These are phyloP conservation scores for Oscheius sp. DNA, from an alignment of 2,888 invertebrate species.

Conservation along the genomic window DNA sequence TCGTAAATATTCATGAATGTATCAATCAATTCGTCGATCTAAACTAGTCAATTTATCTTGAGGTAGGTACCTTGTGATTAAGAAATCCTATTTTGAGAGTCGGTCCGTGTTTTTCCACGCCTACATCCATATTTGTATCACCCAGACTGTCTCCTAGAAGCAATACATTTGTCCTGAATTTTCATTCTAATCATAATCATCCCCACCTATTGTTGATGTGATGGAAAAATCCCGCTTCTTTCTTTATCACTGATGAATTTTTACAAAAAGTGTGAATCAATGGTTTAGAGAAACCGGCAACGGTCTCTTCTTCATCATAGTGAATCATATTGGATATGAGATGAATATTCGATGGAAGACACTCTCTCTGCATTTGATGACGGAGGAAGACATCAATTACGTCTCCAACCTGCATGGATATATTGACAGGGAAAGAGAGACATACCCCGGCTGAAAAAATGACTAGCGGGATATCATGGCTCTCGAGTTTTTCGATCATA, in stretches of 20 bases:
- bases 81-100: conserved; percentile 91
- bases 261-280: conserved; percentile 93
- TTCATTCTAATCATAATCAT: background rate
- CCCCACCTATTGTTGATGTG: conserved; percentile 62
- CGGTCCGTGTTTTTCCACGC: conserved; percentile 77
- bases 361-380: conserved; percentile 73
- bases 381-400: conserved; percentile 82
- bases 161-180: conserved; percentile 80
- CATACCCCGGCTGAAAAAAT: conserved; percentile 88
- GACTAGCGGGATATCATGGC: conserved; percentile 79
- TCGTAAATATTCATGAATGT: conserved; percentile 28
- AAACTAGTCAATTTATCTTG: background rate
- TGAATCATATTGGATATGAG: conserved; percentile 69
- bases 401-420: conserved; percentile 72
- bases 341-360: conserved; percentile 62
- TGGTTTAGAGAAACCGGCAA: conserved; percentile 78
- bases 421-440: background rate
- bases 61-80: conserved; percentile 73
- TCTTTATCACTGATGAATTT: conserved; percentile 82
- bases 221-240: conserved; percentile 80
- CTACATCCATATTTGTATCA: conserved; percentile 90
- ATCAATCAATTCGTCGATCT: conserved; percentile 29
- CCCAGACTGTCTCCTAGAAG: conserved; percentile 91
- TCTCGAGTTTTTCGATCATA: conserved; percentile 45
- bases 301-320: conserved; percentile 68